Percentiles rank a stretch among this genome's conserved stretches.
Evolutionary conservation across 2,113 vertebrate genomes (phyloP).

Genomic region (Rhabdomys dilectus): DNA sequence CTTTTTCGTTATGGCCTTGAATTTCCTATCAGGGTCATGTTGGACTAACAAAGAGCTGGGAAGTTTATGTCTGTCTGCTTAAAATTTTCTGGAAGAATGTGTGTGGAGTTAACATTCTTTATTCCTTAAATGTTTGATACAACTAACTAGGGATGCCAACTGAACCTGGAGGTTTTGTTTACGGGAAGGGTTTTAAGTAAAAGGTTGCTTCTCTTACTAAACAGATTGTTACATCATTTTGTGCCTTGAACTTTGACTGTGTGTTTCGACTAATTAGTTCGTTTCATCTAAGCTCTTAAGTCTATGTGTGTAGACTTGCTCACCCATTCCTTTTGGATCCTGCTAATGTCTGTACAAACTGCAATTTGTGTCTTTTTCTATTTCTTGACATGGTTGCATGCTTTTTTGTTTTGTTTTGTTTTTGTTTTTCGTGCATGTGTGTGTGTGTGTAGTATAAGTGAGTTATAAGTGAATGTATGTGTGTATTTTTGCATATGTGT

Average conservation of each 20-base stretch:
- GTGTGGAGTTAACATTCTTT: neutral
- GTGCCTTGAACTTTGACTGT: neutral
- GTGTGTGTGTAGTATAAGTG: too few species aligned
- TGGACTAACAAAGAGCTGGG: neutral
- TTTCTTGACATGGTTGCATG: neutral
- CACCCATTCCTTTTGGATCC: neutral
- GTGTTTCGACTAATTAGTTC: neutral
- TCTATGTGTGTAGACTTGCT: neutral
- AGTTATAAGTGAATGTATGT: too few species aligned
- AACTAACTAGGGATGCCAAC: neutral
- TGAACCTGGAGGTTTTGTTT: neutral
- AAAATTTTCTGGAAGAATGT: slow-evolving; percentile 44
- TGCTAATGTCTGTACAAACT: neutral
- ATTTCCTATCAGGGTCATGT: slow-evolving; percentile 19
- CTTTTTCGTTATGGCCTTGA: neutral
- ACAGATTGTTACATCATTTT: neutral
- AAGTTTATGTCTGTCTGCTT: neutral
- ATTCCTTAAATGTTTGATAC: neutral
- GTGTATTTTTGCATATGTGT: neutral
- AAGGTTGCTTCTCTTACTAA: neutral
- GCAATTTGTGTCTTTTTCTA: neutral
- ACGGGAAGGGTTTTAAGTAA: neutral
- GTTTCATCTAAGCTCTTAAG: neutral
- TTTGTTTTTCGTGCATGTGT: neutral
- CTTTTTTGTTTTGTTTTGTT: neutral